phyloP scores from a whole-genome alignment of 92 coral and sea anemone genomes.

The Bergia puertoricense region DNA sequence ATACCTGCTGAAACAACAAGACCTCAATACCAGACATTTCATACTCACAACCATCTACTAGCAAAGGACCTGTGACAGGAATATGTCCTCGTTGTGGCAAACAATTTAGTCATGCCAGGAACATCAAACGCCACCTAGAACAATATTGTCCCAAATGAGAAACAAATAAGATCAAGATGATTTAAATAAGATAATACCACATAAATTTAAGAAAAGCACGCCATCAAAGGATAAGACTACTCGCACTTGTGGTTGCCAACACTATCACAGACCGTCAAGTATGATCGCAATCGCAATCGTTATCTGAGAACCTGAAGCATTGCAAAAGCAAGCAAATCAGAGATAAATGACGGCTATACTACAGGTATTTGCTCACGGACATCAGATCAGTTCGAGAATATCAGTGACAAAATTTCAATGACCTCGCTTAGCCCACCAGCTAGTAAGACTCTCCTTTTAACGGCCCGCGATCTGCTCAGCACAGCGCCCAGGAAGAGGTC shows the following conservation, averaged over 20 bases:
- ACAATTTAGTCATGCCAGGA: neutral
- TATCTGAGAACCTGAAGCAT: neutral
- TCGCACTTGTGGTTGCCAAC: neutral
- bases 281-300: neutral
- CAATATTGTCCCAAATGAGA: neutral
- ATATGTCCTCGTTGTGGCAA: neutral
- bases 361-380: neutral
- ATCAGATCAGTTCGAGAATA: neutral
- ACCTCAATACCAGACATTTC: neutral
- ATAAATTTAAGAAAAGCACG: neutral
- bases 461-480: too few relatives aligned
- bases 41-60: neutral
- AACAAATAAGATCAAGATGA: neutral
- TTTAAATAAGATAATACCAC: neutral
- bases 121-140: neutral
- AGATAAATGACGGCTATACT: neutral
- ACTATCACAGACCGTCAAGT: neutral
- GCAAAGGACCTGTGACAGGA: neutral
- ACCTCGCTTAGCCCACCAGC: neutral
- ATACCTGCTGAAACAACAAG: neutral
- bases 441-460: neutral
- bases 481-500: too few relatives aligned
- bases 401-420: neutral
- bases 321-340: neutral
- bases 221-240: neutral